phyloP scores from a whole-genome alignment of 2,797 vertebrate genomes.

The Acanthurus lineatus region DNA sequence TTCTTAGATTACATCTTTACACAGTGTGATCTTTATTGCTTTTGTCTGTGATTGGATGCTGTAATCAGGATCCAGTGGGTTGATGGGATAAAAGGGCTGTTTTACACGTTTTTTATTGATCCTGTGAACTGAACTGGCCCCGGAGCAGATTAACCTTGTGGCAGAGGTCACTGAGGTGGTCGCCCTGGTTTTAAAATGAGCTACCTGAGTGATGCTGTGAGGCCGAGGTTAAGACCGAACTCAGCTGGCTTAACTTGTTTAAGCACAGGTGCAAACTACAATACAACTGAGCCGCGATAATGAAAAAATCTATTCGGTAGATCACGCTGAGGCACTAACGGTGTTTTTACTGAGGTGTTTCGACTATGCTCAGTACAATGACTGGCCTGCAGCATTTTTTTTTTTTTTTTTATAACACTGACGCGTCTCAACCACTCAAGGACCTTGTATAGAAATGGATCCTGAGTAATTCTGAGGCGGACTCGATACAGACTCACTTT shows the following conservation, averaged over 20 bases:
- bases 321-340: background rate
- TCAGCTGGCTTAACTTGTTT: background rate
- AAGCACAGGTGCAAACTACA: background rate
- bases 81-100: background rate
- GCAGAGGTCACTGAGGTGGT: background rate
- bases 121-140: no score
- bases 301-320: background rate
- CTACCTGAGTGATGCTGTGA: background rate
- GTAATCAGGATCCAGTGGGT: background rate
- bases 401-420: conserved; percentile 21
- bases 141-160: background rate
- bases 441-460: conserved; percentile 17
- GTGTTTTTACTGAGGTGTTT: background rate
- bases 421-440: conserved; percentile 16
- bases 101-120: background rate
- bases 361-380: conserved; percentile 6
- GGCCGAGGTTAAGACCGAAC: background rate
- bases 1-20: background rate
- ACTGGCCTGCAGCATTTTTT: conserved; percentile 29
- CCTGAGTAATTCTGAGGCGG: background rate
- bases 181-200: background rate
- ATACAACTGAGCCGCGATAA: background rate
- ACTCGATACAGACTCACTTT: conserved; percentile 22
- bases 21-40: conserved; percentile 1
- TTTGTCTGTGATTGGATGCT: background rate